A percentile compares a stretch with the other conserved stretches of the same genome.
These are phyloP conservation scores for Astropecten irregularis DNA, from an alignment of 53 echinoderm and acorn worm species.

Conservation along the genomic window DNA sequence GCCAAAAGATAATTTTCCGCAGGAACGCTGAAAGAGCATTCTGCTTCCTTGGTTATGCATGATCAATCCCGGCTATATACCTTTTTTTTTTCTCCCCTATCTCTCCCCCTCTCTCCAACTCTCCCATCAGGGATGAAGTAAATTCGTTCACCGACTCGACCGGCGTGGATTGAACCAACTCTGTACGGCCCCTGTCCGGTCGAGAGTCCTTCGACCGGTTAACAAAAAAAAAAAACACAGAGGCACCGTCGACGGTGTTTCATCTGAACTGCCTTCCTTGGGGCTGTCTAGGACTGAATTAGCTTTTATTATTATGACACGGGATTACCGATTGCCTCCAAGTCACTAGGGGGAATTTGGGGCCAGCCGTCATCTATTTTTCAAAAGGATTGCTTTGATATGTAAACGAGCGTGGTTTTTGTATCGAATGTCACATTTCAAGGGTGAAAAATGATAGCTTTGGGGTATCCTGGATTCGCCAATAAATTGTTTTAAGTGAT, in stretches of 20 bases:
- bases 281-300: constrained; percentile 2
- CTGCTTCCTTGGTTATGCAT: constrained; percentile 28
- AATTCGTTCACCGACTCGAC: background rate
- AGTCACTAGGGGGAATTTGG: constrained; percentile 31
- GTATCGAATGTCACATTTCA: constrained; percentile 27
- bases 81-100: background rate
- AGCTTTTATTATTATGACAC: background rate
- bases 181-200: background rate
- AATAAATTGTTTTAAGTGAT: constrained; percentile 13
- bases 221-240: no score
- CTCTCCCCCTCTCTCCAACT: background rate
- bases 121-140: background rate
- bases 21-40: constrained; percentile 59
- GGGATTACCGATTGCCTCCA: constrained; percentile 7
- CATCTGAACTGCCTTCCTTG: constrained; percentile 5
- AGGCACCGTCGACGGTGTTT: background rate
- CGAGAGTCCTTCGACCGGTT: no score
- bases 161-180: background rate
- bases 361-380: constrained; percentile 29
- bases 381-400: constrained; percentile 41
- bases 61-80: background rate
- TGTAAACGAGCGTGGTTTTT: constrained; percentile 15
- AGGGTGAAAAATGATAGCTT: constrained; percentile 29
- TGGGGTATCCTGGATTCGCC: background rate
- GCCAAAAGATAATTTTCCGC: constrained; percentile 71